Percentiles rank a stretch among this genome's conserved stretches.
Evolutionary conservation across 2,797 vertebrate genomes (phyloP).

Genomic region (Cirrhinus mrigala): DNA sequence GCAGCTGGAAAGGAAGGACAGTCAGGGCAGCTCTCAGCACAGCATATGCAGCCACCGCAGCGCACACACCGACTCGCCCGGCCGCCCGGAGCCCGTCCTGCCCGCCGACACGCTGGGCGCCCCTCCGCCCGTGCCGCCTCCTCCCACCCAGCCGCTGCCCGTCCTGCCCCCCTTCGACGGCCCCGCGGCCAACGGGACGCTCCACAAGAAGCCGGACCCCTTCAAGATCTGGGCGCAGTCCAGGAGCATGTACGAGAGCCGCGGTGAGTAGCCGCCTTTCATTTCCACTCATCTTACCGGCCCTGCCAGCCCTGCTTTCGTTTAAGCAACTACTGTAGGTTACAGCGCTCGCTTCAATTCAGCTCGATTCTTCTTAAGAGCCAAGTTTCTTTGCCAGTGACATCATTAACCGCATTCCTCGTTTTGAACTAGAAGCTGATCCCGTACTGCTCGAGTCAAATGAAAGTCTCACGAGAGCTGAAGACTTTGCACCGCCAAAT

Average conservation of each 20-base stretch:
- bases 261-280: constrained; percentile 82
- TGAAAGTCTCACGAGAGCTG: not conserved
- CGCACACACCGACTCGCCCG: constrained; percentile 87
- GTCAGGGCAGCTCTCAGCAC: constrained; percentile 96
- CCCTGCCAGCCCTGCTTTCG: not conserved
- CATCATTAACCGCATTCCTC: not conserved
- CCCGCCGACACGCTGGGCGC: constrained; percentile 29
- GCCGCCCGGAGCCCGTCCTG: constrained; percentile 57
- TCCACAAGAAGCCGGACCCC: constrained; percentile 97
- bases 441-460: too few species aligned
- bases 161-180: constrained; percentile 80
- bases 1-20: constrained; percentile 97
- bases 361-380: not conserved
- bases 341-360: not conserved
- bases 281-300: not conserved
- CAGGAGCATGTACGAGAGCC: constrained; percentile 99
- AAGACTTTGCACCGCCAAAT: not conserved
- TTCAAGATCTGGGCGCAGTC: constrained; percentile 99
- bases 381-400: not conserved
- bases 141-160: constrained; percentile 82
- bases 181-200: constrained; percentile 82
- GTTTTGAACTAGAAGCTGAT: not conserved
- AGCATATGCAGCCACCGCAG: constrained; percentile 95
- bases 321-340: not conserved
- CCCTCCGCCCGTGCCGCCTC: constrained; percentile 70